Base-by-base conservation (phyloP, 2,113 vertebrate genomes). In the Pandion haliaetus region DNA sequence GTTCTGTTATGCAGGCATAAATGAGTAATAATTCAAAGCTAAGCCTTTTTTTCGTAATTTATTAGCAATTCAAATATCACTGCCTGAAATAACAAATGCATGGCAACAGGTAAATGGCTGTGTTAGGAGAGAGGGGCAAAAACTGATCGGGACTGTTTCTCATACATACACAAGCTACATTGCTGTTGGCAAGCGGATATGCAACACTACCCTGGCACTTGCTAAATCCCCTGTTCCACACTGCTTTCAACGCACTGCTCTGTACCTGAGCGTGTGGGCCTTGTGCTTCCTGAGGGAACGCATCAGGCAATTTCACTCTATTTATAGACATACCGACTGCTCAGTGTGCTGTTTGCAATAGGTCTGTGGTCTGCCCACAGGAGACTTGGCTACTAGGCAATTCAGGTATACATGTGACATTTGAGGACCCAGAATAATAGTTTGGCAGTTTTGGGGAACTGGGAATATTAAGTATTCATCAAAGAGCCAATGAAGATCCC, bases 51-150 rank as follows among this genome's bases (percentile, higher is more conserved):
- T 63, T 29, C 2, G 4, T 50, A 12, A 77, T 50, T 87, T 38
- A 73, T 86, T 62, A 85, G 42, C 85, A 92, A 71, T 84, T 86
- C 69, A 95, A 34, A 70, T 55, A 50, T 52, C 36, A 24, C 34
- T 52, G 26, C 36, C 69, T 44, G 50, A 83, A 83, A 78, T 54
- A 82, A 87, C 72, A 80, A 34, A 54, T 65, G 28, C 45, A 15
- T 20, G 19, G 69, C 74, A 73, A 8, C 54, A 63, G 58, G 69
- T 88, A 84, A 71, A 58, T 7, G 29, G n/a, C 44, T 70, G 58
- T 9, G 34, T 36, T 8, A 49, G 54, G 12, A 52, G 36, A 71
- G 47, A 54, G 49, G 32, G 58, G n/a, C 7, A 72, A 63, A 81
- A 72, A 8, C 24, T 3, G 15, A 44, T 29, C 0, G 3, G n/a